A percentile compares a stretch with the other conserved stretches of the same genome.
Conservation (phyloP, 2,888 invertebrate species). For the Macrophya alboannulata region DNA sequence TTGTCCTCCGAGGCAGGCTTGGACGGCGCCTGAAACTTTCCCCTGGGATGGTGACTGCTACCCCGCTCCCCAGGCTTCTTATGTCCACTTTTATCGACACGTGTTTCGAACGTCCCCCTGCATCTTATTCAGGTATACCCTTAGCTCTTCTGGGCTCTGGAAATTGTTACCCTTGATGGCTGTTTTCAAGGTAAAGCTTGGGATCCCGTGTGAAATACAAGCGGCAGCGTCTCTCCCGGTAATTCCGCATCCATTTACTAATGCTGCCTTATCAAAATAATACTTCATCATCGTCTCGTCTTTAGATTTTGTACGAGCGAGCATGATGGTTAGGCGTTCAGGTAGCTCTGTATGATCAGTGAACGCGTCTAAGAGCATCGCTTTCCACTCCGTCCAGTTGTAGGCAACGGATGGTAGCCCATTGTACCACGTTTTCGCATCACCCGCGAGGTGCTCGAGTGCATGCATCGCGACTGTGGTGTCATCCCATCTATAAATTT, state of each 20-base stretch:
- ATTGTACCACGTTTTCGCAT: constrained; percentile 49
- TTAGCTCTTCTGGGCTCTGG: constrained; percentile 53
- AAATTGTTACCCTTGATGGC: constrained; percentile 54
- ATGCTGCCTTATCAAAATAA: background rate
- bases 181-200: constrained; percentile 15
- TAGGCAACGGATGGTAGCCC: constrained; percentile 2
- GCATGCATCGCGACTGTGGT: constrained; percentile 24
- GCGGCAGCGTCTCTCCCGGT: constrained; percentile 50
- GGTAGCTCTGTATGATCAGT: constrained; percentile 55
- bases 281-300: constrained; percentile 51
- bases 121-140: constrained; percentile 51
- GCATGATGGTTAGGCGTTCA: constrained; percentile 48
- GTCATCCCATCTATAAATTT: constrained; percentile 41
- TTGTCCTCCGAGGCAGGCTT: no score
- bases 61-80: background rate
- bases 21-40: no score
- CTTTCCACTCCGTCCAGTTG: constrained; percentile 54
- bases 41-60: no score
- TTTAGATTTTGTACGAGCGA: constrained; percentile 49
- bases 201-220: no score
- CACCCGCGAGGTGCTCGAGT: constrained; percentile 46
- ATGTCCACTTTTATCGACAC: constrained; percentile 2
- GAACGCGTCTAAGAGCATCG: constrained; percentile 53
- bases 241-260: constrained; percentile 48
- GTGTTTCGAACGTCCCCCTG: no score